Evolutionary conservation across 2,888 invertebrate genomes (phyloP).

Genomic region (Leptogaster cylindrica): DNA sequence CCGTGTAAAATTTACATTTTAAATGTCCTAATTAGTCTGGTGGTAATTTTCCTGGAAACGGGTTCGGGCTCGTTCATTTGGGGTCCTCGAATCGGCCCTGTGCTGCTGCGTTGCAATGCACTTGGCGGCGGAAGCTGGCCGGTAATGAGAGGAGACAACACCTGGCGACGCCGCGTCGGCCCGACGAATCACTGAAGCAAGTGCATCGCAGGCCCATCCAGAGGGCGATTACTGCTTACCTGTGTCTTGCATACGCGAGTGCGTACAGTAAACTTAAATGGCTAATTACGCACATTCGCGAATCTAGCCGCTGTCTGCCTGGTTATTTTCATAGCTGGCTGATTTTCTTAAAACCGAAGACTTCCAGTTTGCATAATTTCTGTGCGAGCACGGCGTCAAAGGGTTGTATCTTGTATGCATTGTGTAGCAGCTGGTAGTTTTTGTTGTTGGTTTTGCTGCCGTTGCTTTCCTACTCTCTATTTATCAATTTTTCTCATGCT

Average conservation of each 20-base stretch:
- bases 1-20: too few relatives aligned
- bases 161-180: background rate
- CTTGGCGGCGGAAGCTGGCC: background rate
- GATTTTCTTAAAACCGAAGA: slow-evolving; percentile 8
- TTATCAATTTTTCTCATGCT: slow-evolving; percentile 31
- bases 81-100: too few relatives aligned
- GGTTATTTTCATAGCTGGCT: slow-evolving; percentile 20
- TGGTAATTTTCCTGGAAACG: too few relatives aligned
- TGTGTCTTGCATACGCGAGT: slow-evolving; percentile 3
- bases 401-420: slow-evolving; percentile 8
- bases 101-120: too few relatives aligned
- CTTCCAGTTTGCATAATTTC: slow-evolving; percentile 31
- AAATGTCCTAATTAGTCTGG: too few relatives aligned
- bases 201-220: background rate
- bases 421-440: slow-evolving; percentile 8
- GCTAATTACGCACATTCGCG: slow-evolving; percentile 24
- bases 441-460: background rate
- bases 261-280: background rate
- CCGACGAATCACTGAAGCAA: background rate
- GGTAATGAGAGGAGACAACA: slow-evolving; percentile 8
- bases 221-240: background rate
- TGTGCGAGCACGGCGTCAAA: background rate
- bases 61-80: too few relatives aligned
- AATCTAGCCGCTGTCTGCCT: background rate
- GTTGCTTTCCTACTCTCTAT: slow-evolving; percentile 9